Percentiles rank a stretch among this genome's conserved stretches.
These are phyloP conservation scores for Xenopus petersii DNA, from an alignment of 2,797 vertebrate species.

Conservation along the genomic window DNA sequence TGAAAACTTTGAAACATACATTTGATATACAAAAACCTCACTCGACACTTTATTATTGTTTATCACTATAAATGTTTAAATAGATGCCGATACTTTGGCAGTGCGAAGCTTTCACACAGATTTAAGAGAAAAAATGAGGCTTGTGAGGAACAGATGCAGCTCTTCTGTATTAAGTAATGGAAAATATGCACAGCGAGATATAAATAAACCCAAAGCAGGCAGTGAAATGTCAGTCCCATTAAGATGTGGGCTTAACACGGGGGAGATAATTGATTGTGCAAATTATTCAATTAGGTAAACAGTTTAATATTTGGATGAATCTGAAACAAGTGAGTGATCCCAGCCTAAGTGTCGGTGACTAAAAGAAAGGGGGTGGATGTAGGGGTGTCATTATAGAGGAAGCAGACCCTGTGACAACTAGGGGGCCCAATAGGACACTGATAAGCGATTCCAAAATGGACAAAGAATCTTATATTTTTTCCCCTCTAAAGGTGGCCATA, in stretches of 20 bases:
- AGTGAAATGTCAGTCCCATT: slow-evolving; percentile 19
- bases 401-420: no score
- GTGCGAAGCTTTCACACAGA: no score
- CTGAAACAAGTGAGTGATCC: slow-evolving; percentile 3
- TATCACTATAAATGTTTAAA: no score
- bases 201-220: background rate
- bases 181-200: background rate
- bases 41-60: no score
- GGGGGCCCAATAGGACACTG: no score
- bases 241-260: slow-evolving; percentile 18
- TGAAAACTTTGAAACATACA: no score
- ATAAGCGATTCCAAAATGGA: no score
- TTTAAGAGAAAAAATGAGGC: background rate
- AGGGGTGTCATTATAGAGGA: background rate
- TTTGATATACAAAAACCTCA: no score
- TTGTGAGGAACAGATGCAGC: background rate
- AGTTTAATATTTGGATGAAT: slow-evolving; percentile 22
- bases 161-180: background rate
- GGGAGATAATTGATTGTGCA: slow-evolving; percentile 19
- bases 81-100: no score
- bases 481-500: no score
- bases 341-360: slow-evolving; percentile 2
- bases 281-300: slow-evolving; percentile 21
- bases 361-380: background rate
- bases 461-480: no score